Evolutionary conservation across 2,113 vertebrate species (phyloP).

Genomic region (Chunga burmeisteri): DNA sequence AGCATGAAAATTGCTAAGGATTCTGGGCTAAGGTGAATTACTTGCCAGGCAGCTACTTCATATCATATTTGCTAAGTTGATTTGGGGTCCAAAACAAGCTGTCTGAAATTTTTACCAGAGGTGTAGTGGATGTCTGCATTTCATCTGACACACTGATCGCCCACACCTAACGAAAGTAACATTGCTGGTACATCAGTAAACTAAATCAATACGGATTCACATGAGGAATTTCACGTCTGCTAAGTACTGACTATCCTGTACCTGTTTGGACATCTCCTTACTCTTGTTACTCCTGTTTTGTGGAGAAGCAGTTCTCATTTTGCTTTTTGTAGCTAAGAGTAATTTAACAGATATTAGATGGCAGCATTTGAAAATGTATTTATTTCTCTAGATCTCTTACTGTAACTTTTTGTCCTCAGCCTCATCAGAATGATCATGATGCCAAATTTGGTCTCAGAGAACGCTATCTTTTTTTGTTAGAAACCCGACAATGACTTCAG

Average conservation of each 20-base stretch:
- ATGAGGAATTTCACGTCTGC: not conserved
- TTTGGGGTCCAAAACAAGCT: not conserved
- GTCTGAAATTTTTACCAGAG: not conserved
- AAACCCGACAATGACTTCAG: not conserved
- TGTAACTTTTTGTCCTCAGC: not conserved
- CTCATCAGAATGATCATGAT: not conserved
- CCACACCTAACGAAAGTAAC: not conserved
- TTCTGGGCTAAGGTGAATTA: not conserved
- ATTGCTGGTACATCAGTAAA: not conserved
- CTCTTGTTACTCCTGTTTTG: not conserved
- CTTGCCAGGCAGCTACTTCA: not conserved
- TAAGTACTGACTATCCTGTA: not conserved
- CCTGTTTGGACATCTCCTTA: not conserved
- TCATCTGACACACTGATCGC: not conserved
- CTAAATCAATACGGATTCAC: not conserved
- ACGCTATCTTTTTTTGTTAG: not conserved
- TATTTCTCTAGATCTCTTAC: not conserved
- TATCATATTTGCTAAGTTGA: not conserved
- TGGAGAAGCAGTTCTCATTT: not conserved
- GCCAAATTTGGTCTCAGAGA: not conserved
- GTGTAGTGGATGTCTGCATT: not conserved
- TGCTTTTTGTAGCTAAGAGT: not conserved
- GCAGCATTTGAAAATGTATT: not conserved
- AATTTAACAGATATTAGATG: not conserved
- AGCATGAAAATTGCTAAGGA: not conserved